Percentiles rank a stretch among this genome's conserved stretches.
These are phyloP conservation scores for Phoxinus dragarum DNA, from an alignment of 2,797 vertebrate genomes.

Conservation along the genomic window DNA sequence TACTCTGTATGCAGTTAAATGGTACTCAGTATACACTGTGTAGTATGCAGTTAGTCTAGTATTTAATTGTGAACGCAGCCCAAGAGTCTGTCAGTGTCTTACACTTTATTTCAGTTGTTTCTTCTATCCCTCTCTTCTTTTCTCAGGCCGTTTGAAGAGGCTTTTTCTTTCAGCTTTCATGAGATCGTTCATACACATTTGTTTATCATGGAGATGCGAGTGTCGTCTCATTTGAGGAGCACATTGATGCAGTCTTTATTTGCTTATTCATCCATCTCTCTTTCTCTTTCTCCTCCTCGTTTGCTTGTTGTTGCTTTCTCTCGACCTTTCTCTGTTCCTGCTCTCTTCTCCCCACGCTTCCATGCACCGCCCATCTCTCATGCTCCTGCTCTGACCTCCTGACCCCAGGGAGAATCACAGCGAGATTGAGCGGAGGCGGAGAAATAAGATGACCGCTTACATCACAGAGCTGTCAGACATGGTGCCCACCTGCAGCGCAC, in stretches of 20 bases:
- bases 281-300: constrained; percentile 42
- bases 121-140: constrained; percentile 65
- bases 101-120: constrained; percentile 59
- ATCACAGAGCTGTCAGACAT: constrained; percentile 98
- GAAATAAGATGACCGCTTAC: constrained; percentile 99
- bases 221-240: constrained; percentile 31
- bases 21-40: too few species aligned
- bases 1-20: too few species aligned
- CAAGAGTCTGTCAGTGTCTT: constrained; percentile 33
- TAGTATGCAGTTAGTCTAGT: neutral
- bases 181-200: constrained; percentile 57
- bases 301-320: constrained; percentile 60
- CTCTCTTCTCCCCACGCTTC: constrained; percentile 16
- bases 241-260: constrained; percentile 56
- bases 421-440: constrained; percentile 92
- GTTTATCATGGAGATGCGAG: constrained; percentile 28
- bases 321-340: constrained; percentile 60
- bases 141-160: constrained; percentile 44
- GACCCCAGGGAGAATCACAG: constrained; percentile 96
- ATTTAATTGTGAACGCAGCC: neutral
- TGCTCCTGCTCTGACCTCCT: constrained; percentile 48
- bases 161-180: constrained; percentile 69
- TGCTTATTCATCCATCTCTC: constrained; percentile 55
- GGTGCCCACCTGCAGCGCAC: constrained; percentile 97
- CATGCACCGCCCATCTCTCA: constrained; percentile 23